Evolutionary conservation across 2,888 invertebrate genomes (phyloP), one percentile per base, ranked within the genome.

Genomic region (Macrophya annulata): DNA sequence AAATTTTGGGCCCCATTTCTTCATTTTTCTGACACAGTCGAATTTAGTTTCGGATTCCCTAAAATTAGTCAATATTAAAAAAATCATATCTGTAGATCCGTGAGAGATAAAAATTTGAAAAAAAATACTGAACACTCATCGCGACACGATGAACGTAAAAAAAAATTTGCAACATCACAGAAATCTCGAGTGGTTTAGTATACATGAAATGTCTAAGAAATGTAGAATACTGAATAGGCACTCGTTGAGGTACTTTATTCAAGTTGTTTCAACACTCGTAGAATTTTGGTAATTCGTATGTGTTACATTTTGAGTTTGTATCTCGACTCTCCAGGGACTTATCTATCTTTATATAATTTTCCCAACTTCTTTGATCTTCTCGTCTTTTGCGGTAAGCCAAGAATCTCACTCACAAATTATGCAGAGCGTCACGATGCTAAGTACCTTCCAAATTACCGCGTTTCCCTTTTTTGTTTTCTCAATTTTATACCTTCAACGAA

Each of bases 361-460:
- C 25, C 62, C 62, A 25, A 10, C 62, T 21, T 25, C 62, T 62
- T 62, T 62, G 62, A 62, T 62, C 62, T 62, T 62, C 62, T 21
- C 4, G 62, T 25, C 25, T 62, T 25, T 62, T 62, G 62, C 25
- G 62, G 21, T 25, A 21, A 25, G 25, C 62, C 25, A 25, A 62
- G 25, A 62, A 62, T 62, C 62, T 25, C 62, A 62, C 55, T 55
- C 55, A 62, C 25, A 25, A 6, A 55, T 62, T 62, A 62, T 62
- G 62, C 62, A 25, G 62, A 62, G 62, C 21, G 21, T 62, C 25
- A 12, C 21, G 21, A 25, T 62, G 25, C 62, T 62, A 62, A 62
- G 62, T 62, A 25, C 62, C 62, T 62, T 25, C 12, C 62, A 17
- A 17, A 62, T 62, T 25, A 62, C 62, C 62, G 25, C 62, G 62